Base-by-base conservation (phyloP, 2,797 vertebrate genomes). In the Gadopsis marmoratus region DNA sequence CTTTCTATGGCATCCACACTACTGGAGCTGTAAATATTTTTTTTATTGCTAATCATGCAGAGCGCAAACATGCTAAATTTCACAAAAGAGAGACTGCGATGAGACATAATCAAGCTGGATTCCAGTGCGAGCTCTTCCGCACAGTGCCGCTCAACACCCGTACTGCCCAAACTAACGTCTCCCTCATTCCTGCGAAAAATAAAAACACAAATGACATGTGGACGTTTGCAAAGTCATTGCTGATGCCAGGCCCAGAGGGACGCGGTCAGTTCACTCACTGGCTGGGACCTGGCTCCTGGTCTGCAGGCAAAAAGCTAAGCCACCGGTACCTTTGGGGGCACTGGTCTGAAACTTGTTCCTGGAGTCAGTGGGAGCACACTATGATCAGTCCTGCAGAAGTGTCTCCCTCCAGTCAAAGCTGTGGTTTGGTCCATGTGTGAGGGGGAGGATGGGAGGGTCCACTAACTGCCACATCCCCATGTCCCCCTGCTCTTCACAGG, bases 331-430 rank as follows among this genome's bases (percentile, higher is more conserved):
- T 39, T 50, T 8, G 14, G 0, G 63, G 56, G 2, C 11, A 43
- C 41, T 19, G 47, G 71, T 69, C 71, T 62, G 71, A 58, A 48
- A 5, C 23, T 0, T 43, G 31, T 48, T 19, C 2, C 23, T 70
- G 67, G 41, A 23, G 55, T 47, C 63, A 53, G 65, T 31, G 37
- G 51, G 33, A 21, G 79, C 50, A 23, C 41, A 62, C 59, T 48
- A 8, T 37, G n/a, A 26, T 65, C 48, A 41, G 79, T 98, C 97
- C 76, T 98, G 97, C 12, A 97, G 93, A 55, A 99, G 93, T 0
- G 97, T 96, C 90, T 99, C 97, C 92, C 97, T 96, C 98, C 98
- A 99, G 95, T 97, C 97, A 91, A 99, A 99, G 91, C 96, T 97
- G 81, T 97, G 97, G 37, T 98, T 99, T 3, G 98, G 98, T 89